Evolutionary conservation across 2,113 vertebrate species (phyloP).

Genomic region (Melanerpes formicivorus): DNA sequence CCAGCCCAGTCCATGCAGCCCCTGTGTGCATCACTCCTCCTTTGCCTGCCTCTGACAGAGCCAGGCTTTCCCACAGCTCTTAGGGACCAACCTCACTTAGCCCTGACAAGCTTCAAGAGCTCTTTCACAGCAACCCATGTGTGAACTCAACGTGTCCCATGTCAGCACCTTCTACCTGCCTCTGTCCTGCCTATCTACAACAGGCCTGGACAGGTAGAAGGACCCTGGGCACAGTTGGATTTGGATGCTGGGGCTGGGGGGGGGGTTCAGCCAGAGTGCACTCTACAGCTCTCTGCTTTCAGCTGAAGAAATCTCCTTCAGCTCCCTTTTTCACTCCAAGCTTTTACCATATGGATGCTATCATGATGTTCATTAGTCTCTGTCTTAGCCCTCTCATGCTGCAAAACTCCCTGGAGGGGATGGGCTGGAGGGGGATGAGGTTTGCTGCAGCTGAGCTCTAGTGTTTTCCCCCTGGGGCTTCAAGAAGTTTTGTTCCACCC

Average conservation of each 20-base stretch:
- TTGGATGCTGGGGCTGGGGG: background rate
- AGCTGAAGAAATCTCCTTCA: background rate
- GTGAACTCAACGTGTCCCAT: accelerated
- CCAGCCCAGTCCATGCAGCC: background rate
- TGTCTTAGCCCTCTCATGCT: background rate
- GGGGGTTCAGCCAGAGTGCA: background rate
- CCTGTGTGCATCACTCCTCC: accelerated
- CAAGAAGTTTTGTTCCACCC: conserved; percentile 33
- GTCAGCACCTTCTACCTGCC: background rate
- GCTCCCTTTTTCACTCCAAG: background rate
- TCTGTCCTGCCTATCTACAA: accelerated
- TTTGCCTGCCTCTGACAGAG: background rate
- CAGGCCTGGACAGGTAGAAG: background rate
- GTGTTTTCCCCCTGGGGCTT: conserved; percentile 22
- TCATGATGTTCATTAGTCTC: conserved; percentile 4
- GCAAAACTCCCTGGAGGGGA: background rate
- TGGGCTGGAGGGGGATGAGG: background rate
- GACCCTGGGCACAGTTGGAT: background rate
- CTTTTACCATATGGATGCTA: conserved; percentile 9
- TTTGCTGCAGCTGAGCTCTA: conserved; percentile 21
- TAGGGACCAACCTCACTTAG: background rate
- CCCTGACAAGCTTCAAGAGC: background rate
- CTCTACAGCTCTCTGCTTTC: background rate
- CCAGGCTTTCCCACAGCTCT: background rate
- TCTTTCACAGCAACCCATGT: conserved; percentile 3